These are phyloP conservation scores for Montipora sp. DNA, from an alignment of 64 coral and sea anemone genomes.

Conservation along the genomic window DNA sequence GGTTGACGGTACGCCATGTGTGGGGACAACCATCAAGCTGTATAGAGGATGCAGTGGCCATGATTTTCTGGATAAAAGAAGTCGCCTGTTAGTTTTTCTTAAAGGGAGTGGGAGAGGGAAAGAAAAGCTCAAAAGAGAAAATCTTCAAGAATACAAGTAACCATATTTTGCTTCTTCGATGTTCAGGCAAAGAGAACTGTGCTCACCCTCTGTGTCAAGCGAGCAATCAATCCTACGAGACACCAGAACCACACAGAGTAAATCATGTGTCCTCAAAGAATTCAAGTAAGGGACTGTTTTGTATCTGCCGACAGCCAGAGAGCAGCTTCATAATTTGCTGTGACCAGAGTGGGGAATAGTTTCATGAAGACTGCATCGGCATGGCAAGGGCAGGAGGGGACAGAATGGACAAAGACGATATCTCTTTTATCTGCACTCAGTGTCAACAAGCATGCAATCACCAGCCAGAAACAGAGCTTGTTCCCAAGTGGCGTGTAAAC, in stretches of 20 bases:
- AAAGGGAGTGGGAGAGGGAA: slow-evolving; percentile 41
- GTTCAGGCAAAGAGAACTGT: not conserved
- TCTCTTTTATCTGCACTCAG: not conserved
- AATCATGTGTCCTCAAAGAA: not conserved
- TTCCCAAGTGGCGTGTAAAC: slow-evolving; percentile 19
- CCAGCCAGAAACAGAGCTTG: not conserved
- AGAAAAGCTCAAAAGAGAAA: slow-evolving; percentile 19
- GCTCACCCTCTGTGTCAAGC: slow-evolving; percentile 33
- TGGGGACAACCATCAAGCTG: slow-evolving; percentile 36
- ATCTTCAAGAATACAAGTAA: slow-evolving; percentile 48
- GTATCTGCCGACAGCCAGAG: not conserved
- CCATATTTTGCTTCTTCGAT: slow-evolving; percentile 36
- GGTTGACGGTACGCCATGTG: slow-evolving; percentile 26
- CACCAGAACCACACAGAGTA: not conserved
- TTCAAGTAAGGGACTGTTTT: not conserved
- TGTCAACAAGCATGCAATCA: not conserved
- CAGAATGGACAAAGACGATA: not conserved
- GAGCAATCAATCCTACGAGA: too few species aligned
- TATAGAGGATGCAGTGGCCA: slow-evolving; percentile 10
- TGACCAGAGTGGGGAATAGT: not conserved
- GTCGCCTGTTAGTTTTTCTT: slow-evolving; percentile 9
- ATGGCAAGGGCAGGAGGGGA: not conserved
- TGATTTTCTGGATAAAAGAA: not conserved
- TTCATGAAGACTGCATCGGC: not conserved
- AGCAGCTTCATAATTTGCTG: not conserved